A percentile compares a stretch with the other conserved stretches of the same genome.
Evolutionary conservation across 2,888 invertebrate genomes (phyloP).

Genomic region (Xanthorhoe designata): DNA sequence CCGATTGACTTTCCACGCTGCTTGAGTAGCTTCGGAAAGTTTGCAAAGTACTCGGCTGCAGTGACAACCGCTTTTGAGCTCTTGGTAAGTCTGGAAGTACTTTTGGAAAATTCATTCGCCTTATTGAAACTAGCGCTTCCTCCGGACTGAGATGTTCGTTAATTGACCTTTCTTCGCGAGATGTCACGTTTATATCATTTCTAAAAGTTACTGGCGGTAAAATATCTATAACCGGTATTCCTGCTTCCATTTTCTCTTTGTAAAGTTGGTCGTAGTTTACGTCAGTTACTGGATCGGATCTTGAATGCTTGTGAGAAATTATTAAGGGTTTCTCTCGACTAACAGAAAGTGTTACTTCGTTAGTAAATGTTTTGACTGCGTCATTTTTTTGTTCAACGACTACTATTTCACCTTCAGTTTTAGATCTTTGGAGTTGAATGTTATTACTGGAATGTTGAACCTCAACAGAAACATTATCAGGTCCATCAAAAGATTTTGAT

Average conservation of each 20-base stretch:
- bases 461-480: constrained; percentile 48
- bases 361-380: constrained; percentile 66
- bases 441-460: constrained; percentile 63
- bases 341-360: constrained; percentile 70
- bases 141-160: constrained; percentile 85
- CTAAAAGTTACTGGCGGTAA: constrained; percentile 78
- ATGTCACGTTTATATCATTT: constrained; percentile 91
- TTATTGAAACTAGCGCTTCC: constrained; percentile 90
- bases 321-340: constrained; percentile 69
- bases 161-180: constrained; percentile 83
- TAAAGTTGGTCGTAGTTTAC: constrained; percentile 75
- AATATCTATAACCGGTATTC: constrained; percentile 61
- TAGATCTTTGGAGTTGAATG: constrained; percentile 68
- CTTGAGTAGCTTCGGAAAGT: constrained; percentile 67
- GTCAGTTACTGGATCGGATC: constrained; percentile 89
- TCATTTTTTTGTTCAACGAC: constrained; percentile 45
- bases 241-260: constrained; percentile 62
- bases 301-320: constrained; percentile 88
- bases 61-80: constrained; percentile 86
- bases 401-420: constrained; percentile 74
- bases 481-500: constrained; percentile 86
- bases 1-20: constrained; percentile 63
- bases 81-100: constrained; percentile 92
- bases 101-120: constrained; percentile 93
- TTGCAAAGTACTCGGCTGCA: constrained; percentile 85